Conservation (phyloP, 2,888 invertebrate genomes). For the Parnassius mnemosyne region DNA sequence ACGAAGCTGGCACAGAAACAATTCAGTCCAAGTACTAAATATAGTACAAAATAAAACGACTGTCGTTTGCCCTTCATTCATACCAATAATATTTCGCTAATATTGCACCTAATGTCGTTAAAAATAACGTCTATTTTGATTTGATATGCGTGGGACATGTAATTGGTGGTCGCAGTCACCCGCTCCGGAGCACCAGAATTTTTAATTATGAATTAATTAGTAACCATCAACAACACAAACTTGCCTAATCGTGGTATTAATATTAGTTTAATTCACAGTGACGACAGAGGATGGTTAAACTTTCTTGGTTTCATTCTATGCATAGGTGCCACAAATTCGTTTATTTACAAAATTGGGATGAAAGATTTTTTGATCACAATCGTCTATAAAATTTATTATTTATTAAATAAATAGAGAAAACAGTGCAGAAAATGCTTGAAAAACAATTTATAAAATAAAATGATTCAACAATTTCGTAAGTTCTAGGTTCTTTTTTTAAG, state of each 20-base stretch:
- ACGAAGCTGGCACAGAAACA: constrained; percentile 75
- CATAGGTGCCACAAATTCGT: not conserved
- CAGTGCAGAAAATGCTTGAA: no score
- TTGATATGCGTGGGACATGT: constrained; percentile 1
- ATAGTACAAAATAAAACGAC: constrained; percentile 80
- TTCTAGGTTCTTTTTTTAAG: no score
- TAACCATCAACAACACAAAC: constrained; percentile 71
- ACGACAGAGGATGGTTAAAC: constrained; percentile 13
- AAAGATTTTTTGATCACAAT: no score
- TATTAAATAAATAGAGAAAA: no score
- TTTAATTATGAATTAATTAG: constrained; percentile 81
- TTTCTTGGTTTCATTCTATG: constrained; percentile 7
- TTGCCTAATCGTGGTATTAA: constrained; percentile 54
- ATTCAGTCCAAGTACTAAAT: constrained; percentile 76
- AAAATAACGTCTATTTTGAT: constrained; percentile 57
- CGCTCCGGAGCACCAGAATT: constrained; percentile 77
- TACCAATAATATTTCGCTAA: constrained; percentile 47
- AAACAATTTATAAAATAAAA: no score
- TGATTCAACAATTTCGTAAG: no score
- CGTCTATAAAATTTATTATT: no score
- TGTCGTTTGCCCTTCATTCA: constrained; percentile 78
- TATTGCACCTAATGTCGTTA: constrained; percentile 51
- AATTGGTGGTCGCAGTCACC: constrained; percentile 68
- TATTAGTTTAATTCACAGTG: constrained; percentile 21
- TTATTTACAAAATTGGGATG: not conserved